Evolutionary conservation across 2,113 vertebrate species (phyloP), one percentile per base, ranked within the genome.

Genomic region (Lophius piscatorius): DNA sequence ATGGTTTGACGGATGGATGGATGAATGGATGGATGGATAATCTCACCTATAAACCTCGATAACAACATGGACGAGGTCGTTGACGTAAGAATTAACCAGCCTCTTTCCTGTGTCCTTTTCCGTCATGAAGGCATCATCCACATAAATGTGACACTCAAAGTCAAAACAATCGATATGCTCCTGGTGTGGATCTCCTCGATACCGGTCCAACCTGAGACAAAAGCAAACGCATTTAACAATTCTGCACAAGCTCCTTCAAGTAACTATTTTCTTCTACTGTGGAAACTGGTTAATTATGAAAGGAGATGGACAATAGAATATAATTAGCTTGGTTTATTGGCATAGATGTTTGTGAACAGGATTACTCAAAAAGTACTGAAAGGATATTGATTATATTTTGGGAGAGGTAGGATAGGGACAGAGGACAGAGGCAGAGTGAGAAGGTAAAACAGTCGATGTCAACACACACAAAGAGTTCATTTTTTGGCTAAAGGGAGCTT

Each of bases 61-160:
- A 48, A 92, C 89, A 38, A 92, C 90, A 1, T 69, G 6, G 36
- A 88, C 60, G 24, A 93, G 76, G 63, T 89, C 87, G 1, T 72
- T 17, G 11, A 92, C 92, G 16, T 92, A 93, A 6, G 38, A 29
- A 70, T 92, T 93, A 18, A 92, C 80, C 40, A 90, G 44, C 42
- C 69, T 87, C 17, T 52, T 85, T 0, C 9, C 66, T 6, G 82
- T 80, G 0, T 44, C 69, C 21, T 89, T 71, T 1, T 90, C 84
- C 22, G 22, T 24, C 81, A 83, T 84, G 41, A 88, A 93, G 26
- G 87, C 87, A 34, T 93, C 92, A 3, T 92, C 92, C 0, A 93
- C 88, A 51, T 67, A 92, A 70, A 92, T 87, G 73, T 93, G 92
- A 57, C 79, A 79, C 56, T 93, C 92, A 78, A 93, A 93, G 62